These are phyloP conservation scores for Neodon shergylaensis DNA, from an alignment of 2,113 vertebrate species.

Conservation along the genomic window DNA sequence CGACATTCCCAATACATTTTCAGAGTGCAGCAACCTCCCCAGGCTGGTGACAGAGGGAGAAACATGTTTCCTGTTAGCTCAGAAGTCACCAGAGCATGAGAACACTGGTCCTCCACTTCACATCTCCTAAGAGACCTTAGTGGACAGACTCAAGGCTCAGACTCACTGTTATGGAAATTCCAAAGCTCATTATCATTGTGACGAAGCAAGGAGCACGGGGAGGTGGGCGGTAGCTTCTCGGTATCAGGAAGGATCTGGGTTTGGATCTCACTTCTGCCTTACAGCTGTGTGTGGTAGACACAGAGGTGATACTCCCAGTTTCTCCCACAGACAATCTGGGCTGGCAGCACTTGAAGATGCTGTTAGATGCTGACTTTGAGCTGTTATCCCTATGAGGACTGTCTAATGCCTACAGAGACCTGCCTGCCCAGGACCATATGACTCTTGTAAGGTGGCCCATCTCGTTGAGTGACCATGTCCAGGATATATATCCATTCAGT, in stretches of 20 bases:
- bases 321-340: neutral
- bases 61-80: neutral
- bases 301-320: neutral
- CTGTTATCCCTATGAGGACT: neutral
- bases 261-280: neutral
- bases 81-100: neutral
- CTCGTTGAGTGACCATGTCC: neutral
- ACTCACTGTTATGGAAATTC: rapidly evolving
- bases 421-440: neutral
- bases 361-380: neutral
- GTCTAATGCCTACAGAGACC: neutral
- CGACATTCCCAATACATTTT: rapidly evolving
- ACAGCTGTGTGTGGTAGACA: neutral
- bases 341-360: neutral
- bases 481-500: neutral
- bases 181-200: neutral
- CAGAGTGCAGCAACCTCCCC: neutral
- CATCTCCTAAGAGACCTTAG: neutral
- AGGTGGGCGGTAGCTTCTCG: neutral
- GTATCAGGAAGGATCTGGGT: neutral
- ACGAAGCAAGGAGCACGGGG: rapidly evolving
- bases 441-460: neutral
- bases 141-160: neutral
- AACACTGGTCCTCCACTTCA: neutral
- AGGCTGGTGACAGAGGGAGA: neutral